phyloP scores from a whole-genome alignment of 1,140 invertebrate genomes.

The Aricia agestis region DNA sequence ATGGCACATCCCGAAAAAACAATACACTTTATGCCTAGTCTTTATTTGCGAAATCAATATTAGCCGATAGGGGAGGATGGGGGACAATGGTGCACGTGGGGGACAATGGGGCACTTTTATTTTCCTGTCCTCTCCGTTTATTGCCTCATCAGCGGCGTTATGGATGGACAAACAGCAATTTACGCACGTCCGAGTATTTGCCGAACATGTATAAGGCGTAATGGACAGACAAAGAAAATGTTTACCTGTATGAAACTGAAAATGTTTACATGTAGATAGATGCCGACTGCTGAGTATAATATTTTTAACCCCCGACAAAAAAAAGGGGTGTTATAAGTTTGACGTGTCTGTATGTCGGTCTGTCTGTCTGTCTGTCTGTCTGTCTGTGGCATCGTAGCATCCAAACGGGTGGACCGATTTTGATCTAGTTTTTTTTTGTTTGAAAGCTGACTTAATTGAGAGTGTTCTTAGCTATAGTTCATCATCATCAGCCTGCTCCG shows the following conservation, averaged over 20 bases:
- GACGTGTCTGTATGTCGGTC: no score
- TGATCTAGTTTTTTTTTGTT: no score
- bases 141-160: constrained; percentile 9
- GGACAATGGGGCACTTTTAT: constrained; percentile 1
- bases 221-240: background rate
- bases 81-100: background rate
- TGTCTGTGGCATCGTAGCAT: no score
- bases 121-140: constrained; percentile 12
- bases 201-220: background rate
- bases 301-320: no score
- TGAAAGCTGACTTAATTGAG: no score
- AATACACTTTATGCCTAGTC: background rate
- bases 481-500: no score
- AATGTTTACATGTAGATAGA: no score
- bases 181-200: background rate
- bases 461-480: no score
- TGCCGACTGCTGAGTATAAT: no score
- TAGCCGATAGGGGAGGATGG: background rate
- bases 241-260: background rate
- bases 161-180: background rate
- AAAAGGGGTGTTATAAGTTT: no score
- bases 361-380: no score
- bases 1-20: background rate
- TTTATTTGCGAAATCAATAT: constrained; percentile 1
- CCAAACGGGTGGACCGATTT: no score